Evolutionary conservation across 2,888 invertebrate genomes (phyloP), one percentile per base, ranked within the genome.

Genomic region (Cantharis rustica): DNA sequence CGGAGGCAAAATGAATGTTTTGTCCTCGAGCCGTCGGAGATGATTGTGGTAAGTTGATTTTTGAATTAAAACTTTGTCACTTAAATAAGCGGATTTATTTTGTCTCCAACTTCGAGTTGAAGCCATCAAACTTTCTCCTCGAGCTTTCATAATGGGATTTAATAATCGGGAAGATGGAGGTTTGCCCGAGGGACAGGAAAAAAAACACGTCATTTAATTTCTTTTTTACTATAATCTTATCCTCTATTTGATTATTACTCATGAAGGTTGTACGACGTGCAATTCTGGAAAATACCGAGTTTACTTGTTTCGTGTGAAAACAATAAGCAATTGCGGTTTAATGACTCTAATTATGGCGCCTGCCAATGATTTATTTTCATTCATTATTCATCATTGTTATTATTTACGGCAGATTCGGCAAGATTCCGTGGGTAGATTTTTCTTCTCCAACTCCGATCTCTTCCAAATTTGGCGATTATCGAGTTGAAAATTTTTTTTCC

Each of bases 21-120:
- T 88, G 94, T 95, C 79, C 90, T 95, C 87, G 95, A 96, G 88
- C 93, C 95, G 79, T 95, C 95, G 84, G 95, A 95, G 90, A 95
- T 96, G 95, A 94, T 96, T 86, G 95, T 94, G 89, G 95, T 95
- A 88, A 92, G 95, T 93, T 66, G 64, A 66, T 47, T 81, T 27
- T 27, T 72, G 15, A 13, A 16, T 26, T 72, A 66, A 31, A 64
- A 47, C 47, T 47, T 47, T 47, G 13, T 47, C 47, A 47, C 11
- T 31, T 31, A 31, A n/a, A 31, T 31, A 31, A 31, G 31, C 31
- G 31, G 31, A 31, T 31, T 47, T 47, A 47, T 47, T 47, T 47
- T n/a, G 47, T 47, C n/a, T 47, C 47, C 47, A 47, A 47, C 47
- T 47, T 47, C 9, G 47, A 47, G 47, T 47, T 47, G 47, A 47